These are phyloP conservation scores for Somateria mollissima DNA, from an alignment of 2,797 vertebrate genomes.

Conservation along the genomic window DNA sequence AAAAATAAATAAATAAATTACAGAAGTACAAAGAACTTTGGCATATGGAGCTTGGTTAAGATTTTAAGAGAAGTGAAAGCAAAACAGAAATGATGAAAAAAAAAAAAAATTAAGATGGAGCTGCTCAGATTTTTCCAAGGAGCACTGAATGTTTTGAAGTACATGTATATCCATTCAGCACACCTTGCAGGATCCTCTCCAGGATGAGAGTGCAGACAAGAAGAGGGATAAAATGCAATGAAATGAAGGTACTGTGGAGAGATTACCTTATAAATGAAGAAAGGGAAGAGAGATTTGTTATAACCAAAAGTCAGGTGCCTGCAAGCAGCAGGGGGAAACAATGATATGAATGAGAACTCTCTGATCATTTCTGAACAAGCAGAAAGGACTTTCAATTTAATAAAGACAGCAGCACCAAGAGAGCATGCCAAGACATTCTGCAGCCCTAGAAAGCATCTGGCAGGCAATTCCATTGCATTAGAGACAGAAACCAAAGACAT, in stretches of 20 bases:
- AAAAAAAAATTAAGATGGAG: not conserved
- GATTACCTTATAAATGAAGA: conserved; percentile 41
- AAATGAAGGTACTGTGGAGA: conserved; percentile 1
- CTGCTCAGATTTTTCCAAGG: not conserved
- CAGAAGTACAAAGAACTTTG: not conserved
- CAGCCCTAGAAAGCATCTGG: conserved; percentile 8
- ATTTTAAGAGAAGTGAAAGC: conserved; percentile 40
- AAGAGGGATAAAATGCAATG: not conserved
- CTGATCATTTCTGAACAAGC: not conserved
- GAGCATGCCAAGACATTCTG: conserved; percentile 4
- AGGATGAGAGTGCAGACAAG: not conserved
- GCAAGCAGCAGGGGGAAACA: not conserved
- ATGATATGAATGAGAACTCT: conserved; percentile 2
- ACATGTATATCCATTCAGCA: not conserved
- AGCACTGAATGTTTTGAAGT: conserved; percentile 30
- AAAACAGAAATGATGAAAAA: not conserved
- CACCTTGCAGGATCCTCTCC: not conserved
- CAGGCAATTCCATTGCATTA: conserved; percentile 4
- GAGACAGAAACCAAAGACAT: conserved; percentile 5
- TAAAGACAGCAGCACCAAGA: conserved; percentile 17
- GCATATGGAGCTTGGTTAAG: not conserved
- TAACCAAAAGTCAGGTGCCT: conserved; percentile 12
- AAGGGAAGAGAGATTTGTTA: not conserved
- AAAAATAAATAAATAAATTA: conserved; percentile 19
- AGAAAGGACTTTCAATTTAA: conserved; percentile 35